Conservation (phyloP, 2,797 vertebrate genomes). For the Lemur catta region DNA sequence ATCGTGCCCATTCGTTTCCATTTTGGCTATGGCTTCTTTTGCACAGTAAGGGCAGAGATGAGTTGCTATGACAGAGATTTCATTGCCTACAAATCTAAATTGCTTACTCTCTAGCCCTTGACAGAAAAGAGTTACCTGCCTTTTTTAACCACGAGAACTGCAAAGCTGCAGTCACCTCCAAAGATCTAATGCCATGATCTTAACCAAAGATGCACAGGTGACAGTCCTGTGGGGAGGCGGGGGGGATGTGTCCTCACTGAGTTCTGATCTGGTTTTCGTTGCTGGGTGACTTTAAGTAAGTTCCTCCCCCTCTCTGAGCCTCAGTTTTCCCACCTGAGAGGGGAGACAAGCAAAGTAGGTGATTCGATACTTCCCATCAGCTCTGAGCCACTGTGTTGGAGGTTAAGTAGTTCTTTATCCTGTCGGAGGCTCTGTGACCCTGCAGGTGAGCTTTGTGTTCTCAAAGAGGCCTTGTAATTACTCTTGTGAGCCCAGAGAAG, state of each 20-base stretch:
- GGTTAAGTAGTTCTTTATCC: not conserved
- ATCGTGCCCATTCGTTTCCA: not conserved
- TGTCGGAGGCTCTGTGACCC: not conserved
- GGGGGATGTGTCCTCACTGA: not conserved
- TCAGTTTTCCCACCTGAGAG: not conserved
- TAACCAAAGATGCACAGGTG: not conserved
- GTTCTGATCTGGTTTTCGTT: not conserved
- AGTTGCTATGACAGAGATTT: not conserved
- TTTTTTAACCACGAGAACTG: not conserved
- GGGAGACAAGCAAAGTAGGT: not conserved
- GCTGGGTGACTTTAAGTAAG: not conserved
- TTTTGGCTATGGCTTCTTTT: not conserved
- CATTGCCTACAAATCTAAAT: not conserved
- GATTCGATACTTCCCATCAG: not conserved
- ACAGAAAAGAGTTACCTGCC: not conserved
- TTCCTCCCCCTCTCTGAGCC: not conserved
- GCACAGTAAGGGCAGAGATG: not conserved
- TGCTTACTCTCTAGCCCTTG: not conserved
- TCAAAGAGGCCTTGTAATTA: constrained; percentile 8
- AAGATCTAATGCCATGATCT: not conserved
- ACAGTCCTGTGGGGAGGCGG: not conserved
- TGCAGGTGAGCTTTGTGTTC: not conserved
- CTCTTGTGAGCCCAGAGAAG: not conserved
- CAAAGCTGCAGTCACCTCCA: not conserved
- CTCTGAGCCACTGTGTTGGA: not conserved